A percentile compares a stretch with the other conserved stretches of the same genome.
Conservation (phyloP, 2,888 invertebrate species). For the Caradrina kadenii region DNA sequence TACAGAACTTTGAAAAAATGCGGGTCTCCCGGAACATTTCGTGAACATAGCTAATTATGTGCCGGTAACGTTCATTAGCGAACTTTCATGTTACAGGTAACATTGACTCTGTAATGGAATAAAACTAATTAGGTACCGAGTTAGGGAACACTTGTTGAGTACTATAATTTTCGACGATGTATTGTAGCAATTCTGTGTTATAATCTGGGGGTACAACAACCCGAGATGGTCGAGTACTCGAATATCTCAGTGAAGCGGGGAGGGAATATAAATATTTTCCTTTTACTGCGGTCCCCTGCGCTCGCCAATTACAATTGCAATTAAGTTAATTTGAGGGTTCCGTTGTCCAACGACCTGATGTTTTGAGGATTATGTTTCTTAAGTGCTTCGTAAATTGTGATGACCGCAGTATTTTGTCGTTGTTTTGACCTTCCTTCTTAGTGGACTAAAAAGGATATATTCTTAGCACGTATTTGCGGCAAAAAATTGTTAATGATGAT, state of each 20-base stretch:
- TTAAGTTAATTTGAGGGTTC: constrained; percentile 86
- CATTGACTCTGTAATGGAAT: constrained; percentile 34
- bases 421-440: constrained; percentile 33
- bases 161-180: constrained; percentile 52
- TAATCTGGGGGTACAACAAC: constrained; percentile 39
- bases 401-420: constrained; percentile 60
- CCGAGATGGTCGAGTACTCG: constrained; percentile 29
- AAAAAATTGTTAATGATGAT: constrained; percentile 7
- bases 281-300: constrained; percentile 80
- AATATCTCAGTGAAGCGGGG: constrained; percentile 55
- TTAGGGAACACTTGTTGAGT: constrained; percentile 58
- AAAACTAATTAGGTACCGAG: constrained; percentile 51
- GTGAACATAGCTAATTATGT: constrained; percentile 48
- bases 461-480: constrained; percentile 6
- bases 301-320: constrained; percentile 85
- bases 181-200: constrained; percentile 65
- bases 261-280: constrained; percentile 82
- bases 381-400: constrained; percentile 76
- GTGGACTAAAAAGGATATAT: constrained; percentile 4
- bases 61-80: constrained; percentile 46
- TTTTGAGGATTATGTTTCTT: constrained; percentile 78
- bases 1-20: constrained; percentile 31
- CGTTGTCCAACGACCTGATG: constrained; percentile 72
- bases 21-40: constrained; percentile 40
- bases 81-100: constrained; percentile 50